Percentiles rank a stretch among this genome's conserved stretches.
phyloP scores from a whole-genome alignment of 2,113 vertebrate species.

The Todiramphus saurophagus region DNA sequence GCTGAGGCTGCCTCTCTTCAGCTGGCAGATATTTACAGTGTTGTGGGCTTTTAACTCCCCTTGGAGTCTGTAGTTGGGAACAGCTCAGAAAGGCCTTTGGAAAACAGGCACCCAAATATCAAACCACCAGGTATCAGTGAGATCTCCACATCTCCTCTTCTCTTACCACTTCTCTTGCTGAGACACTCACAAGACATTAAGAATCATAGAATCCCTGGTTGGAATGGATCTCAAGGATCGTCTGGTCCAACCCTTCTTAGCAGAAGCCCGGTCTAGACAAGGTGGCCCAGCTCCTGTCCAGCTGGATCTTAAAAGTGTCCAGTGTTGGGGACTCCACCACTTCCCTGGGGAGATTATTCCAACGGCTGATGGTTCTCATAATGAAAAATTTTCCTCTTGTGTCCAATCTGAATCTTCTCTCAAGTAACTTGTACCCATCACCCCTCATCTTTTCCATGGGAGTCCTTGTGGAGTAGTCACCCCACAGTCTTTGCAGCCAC shows the following conservation, averaged over 20 bases:
- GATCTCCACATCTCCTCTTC: background rate
- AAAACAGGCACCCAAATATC: background rate
- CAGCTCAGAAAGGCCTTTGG: background rate
- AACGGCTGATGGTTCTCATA: background rate
- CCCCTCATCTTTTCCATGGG: background rate
- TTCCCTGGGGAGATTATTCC: background rate
- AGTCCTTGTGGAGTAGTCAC: background rate
- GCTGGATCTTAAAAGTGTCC: background rate
- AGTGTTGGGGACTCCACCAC: background rate
- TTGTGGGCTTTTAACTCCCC: background rate
- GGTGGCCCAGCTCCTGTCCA: background rate
- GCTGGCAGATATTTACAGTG: fast-evolving
- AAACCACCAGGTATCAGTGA: background rate
- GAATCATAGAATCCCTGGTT: background rate
- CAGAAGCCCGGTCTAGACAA: background rate
- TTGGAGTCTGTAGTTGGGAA: background rate
- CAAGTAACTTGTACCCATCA: background rate
- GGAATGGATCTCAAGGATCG: background rate
- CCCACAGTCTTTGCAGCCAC: background rate
- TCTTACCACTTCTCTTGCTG: background rate
- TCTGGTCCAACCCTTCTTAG: background rate
- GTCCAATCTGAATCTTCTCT: background rate
- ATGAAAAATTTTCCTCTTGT: background rate
- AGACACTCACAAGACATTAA: background rate
- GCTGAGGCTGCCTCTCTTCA: fast-evolving